phyloP scores from a whole-genome alignment of 2,888 invertebrate genomes.

The Euphydryas editha region DNA sequence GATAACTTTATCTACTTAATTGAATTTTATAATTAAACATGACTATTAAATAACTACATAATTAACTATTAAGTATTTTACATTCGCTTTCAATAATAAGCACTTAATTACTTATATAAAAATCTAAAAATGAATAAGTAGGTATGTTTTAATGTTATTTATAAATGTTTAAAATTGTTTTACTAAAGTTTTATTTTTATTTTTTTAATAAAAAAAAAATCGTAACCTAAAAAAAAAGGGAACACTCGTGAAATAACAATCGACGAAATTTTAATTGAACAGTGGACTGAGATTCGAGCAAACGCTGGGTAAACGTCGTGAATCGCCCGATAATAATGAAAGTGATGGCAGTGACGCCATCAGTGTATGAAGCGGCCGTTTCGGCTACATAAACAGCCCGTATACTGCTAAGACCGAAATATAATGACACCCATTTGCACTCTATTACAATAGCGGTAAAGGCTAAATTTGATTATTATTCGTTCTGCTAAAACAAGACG shows the following conservation, averaged over 20 bases:
- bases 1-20: no score
- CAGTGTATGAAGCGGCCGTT: conserved; percentile 83
- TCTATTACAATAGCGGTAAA: conserved; percentile 46
- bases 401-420: conserved; percentile 64
- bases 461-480: conserved; percentile 46
- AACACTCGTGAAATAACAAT: conserved; percentile 67
- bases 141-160: not conserved
- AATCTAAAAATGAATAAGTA: no score
- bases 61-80: no score
- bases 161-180: not conserved
- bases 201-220: conserved; percentile 41
- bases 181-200: not conserved
- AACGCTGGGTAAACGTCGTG: conserved; percentile 80
- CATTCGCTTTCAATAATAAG: no score
- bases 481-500: conserved; percentile 49
- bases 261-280: conserved; percentile 76
- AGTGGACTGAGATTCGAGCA: conserved; percentile 72
- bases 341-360: conserved; percentile 80
- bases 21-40: no score
- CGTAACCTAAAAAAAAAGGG: conserved; percentile 8
- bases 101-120: no score
- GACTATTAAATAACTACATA: no score
- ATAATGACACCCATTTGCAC: conserved; percentile 42
- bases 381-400: conserved; percentile 84
- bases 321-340: conserved; percentile 85